A percentile compares a stretch with the other conserved stretches of the same genome.
phyloP scores from a whole-genome alignment of 1,140 invertebrate genomes.

The Macrobrachium nipponense region DNA sequence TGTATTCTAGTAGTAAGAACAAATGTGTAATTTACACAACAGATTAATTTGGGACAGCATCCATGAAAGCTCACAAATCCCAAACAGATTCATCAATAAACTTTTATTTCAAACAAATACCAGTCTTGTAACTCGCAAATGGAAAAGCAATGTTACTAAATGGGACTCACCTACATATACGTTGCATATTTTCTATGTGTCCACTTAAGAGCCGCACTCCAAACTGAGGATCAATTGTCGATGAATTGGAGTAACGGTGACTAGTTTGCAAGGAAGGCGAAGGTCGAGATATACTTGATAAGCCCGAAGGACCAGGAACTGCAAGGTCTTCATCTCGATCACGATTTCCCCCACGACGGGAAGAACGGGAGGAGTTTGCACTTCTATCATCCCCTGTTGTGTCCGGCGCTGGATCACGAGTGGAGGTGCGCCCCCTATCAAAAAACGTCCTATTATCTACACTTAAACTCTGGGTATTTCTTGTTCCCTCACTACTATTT shows the following conservation, averaged over 20 bases:
- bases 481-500: slow-evolving; percentile 5
- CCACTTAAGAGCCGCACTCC: slow-evolving; percentile 68
- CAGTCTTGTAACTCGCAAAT: neutral
- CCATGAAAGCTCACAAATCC: no score
- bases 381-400: neutral
- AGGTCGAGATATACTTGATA: slow-evolving; percentile 21
- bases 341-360: neutral
- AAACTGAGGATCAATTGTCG: slow-evolving; percentile 51
- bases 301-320: slow-evolving; percentile 48
- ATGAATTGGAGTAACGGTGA: slow-evolving; percentile 14
- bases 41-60: no score
- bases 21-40: no score
- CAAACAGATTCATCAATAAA: no score
- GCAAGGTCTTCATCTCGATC: slow-evolving; percentile 41
- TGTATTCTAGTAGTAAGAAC: no score
- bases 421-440: no score
- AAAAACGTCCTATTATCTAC: no score
- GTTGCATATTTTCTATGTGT: slow-evolving; percentile 70
- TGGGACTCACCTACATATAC: slow-evolving; percentile 68
- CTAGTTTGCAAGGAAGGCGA: slow-evolving; percentile 11
- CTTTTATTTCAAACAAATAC: no score
- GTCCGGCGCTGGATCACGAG: no score
- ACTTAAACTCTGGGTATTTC: neutral
- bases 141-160: neutral
- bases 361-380: neutral